Conservation (phyloP, 92 coral and sea anemone genomes). For the Bergia puertoricense region DNA sequence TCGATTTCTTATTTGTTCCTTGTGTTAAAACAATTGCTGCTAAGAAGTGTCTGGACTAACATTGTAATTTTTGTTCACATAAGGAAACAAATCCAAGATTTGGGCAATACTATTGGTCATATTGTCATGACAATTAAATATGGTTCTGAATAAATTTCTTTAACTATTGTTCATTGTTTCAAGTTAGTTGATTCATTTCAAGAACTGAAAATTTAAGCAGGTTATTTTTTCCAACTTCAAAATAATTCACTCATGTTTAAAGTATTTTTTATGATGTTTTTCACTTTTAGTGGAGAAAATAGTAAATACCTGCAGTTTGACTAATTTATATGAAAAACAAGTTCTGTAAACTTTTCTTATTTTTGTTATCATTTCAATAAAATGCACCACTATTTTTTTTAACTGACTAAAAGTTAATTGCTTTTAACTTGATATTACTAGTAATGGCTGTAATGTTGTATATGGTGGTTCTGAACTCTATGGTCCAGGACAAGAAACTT, state of each 20-base stretch:
- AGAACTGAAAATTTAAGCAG: not conserved
- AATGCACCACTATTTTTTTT: not conserved
- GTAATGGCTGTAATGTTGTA: no score
- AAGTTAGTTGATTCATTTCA: not conserved
- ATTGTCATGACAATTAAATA: not conserved
- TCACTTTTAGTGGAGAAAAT: not conserved
- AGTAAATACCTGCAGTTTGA: not conserved
- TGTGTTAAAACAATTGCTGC: not conserved
- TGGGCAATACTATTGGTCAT: not conserved
- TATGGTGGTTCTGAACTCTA: no score
- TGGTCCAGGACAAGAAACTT: no score
- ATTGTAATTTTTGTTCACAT: not conserved
- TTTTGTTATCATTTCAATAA: not conserved
- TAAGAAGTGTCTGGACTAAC: not conserved
- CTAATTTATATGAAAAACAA: no score
- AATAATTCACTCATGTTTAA: constrained; percentile 3
- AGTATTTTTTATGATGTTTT: not conserved
- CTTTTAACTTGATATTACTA: no score
- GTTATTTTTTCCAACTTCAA: not conserved
- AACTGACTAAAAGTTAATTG: not conserved
- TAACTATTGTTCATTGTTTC: not conserved
- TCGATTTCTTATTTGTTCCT: not conserved
- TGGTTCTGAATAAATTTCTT: not conserved
- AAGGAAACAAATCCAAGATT: not conserved
- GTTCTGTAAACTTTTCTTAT: not conserved